Percentiles rank a stretch among this genome's conserved stretches.
Conservation (phyloP, 1,140 invertebrate species). For the Zophobas atratus region DNA sequence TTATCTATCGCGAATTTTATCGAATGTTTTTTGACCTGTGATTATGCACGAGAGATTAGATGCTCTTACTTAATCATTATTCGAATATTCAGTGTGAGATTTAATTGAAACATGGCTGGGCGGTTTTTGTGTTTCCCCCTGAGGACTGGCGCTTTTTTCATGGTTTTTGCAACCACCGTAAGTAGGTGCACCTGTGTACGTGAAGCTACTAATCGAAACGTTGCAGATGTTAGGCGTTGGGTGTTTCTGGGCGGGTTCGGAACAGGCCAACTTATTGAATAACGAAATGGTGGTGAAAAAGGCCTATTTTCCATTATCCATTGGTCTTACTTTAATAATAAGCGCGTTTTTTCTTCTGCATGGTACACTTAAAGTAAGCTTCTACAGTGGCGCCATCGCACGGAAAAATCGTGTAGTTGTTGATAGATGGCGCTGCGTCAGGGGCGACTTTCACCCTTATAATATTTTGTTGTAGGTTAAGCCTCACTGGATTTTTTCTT, state of each 20-base stretch:
- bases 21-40: not conserved
- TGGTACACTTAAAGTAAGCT: no score
- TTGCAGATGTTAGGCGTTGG: not conserved
- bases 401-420: not conserved
- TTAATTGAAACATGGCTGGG: not conserved
- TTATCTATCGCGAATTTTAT: not conserved
- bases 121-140: not conserved
- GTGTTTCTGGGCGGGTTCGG: no score
- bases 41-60: not conserved
- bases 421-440: not conserved
- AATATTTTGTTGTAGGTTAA: not conserved
- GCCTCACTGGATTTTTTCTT: not conserved
- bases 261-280: no score
- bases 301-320: no score
- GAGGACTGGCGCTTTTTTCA: not conserved
- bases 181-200: not conserved
- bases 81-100: not conserved
- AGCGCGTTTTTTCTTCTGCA: no score
- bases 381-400: no score
- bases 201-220: not conserved
- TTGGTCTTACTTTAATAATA: no score
- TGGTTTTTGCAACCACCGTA: conserved; percentile 16
- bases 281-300: no score
- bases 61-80: not conserved
- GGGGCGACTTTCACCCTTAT: not conserved